These are phyloP conservation scores for Zapornia atra DNA, from an alignment of 2,113 vertebrate species.

Conservation along the genomic window DNA sequence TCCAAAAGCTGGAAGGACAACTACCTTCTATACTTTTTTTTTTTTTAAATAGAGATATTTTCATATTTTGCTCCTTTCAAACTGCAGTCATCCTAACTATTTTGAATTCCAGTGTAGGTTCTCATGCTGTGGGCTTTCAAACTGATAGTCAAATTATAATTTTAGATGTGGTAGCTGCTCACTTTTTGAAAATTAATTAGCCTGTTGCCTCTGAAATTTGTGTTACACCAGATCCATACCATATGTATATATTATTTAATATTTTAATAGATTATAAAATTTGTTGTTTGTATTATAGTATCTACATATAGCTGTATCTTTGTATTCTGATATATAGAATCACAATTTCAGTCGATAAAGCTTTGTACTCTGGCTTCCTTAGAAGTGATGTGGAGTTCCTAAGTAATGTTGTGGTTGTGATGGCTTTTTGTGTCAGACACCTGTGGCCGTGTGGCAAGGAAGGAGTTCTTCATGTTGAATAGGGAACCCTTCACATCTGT, in stretches of 20 bases:
- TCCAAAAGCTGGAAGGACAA: background rate
- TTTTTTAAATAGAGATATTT: background rate
- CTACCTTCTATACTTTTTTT: background rate
- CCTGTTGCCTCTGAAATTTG: background rate
- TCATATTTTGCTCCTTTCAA: background rate
- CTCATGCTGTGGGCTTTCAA: background rate
- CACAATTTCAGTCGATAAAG: background rate
- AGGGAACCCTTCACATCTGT: background rate
- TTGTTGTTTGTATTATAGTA: background rate
- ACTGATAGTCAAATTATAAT: background rate
- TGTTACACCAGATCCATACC: background rate
- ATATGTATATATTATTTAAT: background rate
- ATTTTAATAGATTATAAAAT: background rate
- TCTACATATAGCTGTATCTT: rapidly evolving
- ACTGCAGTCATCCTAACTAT: background rate
- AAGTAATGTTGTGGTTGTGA: background rate
- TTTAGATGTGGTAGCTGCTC: background rate
- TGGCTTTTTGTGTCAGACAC: background rate
- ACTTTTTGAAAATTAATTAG: background rate
- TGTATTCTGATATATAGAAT: background rate
- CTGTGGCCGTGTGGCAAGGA: rapidly evolving
- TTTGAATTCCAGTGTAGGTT: background rate
- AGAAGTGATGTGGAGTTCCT: background rate
- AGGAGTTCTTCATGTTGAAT: background rate
- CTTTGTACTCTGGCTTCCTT: background rate